Evolutionary conservation across 2,113 vertebrate species (phyloP).

Genomic region (Enhydra lutris): DNA sequence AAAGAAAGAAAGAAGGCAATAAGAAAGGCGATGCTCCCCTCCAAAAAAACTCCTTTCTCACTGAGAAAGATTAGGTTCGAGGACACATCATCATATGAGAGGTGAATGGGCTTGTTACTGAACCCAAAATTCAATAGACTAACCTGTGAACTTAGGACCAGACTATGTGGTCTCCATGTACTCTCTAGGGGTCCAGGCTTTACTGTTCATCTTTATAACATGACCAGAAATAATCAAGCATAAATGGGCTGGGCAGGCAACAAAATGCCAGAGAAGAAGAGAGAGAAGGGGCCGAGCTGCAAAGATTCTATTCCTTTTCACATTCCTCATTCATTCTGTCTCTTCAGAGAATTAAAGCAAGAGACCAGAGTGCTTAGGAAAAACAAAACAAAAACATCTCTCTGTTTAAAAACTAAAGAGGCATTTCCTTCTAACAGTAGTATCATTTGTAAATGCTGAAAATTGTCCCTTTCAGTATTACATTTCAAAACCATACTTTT

Average conservation of each 20-base stretch:
- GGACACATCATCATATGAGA: background rate
- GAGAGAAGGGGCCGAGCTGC: background rate
- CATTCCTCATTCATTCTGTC: background rate
- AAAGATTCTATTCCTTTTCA: background rate
- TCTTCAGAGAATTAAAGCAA: background rate
- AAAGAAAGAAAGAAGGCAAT: background rate
- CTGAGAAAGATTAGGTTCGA: background rate
- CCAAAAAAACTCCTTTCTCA: background rate
- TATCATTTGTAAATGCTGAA: background rate
- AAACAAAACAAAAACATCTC: background rate
- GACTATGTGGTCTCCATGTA: background rate
- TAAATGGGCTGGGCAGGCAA: background rate
- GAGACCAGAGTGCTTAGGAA: background rate
- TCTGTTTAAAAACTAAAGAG: background rate
- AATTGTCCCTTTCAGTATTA: background rate
- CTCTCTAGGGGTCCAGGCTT: background rate
- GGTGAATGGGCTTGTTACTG: background rate
- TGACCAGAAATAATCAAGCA: background rate
- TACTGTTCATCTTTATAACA: background rate
- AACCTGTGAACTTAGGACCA: background rate
- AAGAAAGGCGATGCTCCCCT: background rate
- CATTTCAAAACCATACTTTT: background rate
- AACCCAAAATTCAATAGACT: background rate
- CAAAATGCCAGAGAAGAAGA: background rate
- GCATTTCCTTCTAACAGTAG: background rate